phyloP scores from a whole-genome alignment of 37 sponge, comb jelly and placozoan genomes.

The Halisarca cf. caerulea region DNA sequence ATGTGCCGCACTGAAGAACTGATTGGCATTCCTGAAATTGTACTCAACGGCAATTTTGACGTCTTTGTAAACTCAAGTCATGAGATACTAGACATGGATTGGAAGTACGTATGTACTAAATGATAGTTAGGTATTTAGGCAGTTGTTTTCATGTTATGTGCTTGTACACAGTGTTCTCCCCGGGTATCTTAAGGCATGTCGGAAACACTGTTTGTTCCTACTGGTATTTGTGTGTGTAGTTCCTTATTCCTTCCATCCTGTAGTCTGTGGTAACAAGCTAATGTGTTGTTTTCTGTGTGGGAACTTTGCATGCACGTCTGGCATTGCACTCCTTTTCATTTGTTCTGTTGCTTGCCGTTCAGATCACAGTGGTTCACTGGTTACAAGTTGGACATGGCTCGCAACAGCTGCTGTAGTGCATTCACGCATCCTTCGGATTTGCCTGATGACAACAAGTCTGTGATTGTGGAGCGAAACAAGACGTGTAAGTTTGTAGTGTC shows the following conservation, averaged over 20 bases:
- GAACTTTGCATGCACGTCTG: too few species aligned
- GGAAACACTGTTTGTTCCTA: too few species aligned
- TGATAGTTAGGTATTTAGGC: too few species aligned
- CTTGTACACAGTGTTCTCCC: too few species aligned
- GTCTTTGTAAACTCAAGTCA: background rate
- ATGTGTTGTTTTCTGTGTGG: too few species aligned
- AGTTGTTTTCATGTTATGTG: too few species aligned
- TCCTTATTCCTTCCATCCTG: too few species aligned
- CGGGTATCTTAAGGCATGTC: too few species aligned
- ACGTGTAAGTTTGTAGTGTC: background rate
- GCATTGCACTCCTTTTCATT: background rate
- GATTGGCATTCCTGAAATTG: background rate
- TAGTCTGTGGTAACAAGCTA: too few species aligned
- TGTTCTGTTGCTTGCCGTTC: background rate
- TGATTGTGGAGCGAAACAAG: background rate
- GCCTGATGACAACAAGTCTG: background rate
- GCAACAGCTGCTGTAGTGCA: background rate
- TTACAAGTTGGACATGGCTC: background rate
- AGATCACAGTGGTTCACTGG: slow-evolving; percentile 14
- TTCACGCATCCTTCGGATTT: slow-evolving; percentile 1
- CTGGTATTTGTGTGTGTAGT: too few species aligned
- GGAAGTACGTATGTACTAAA: slow-evolving; percentile 1
- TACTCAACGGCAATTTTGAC: background rate
- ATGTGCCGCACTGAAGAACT: slow-evolving; percentile 5
- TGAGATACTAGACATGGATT: background rate